These are phyloP conservation scores for Bucorvus abyssinicus DNA, from an alignment of 2,797 vertebrate genomes.

Conservation along the genomic window DNA sequence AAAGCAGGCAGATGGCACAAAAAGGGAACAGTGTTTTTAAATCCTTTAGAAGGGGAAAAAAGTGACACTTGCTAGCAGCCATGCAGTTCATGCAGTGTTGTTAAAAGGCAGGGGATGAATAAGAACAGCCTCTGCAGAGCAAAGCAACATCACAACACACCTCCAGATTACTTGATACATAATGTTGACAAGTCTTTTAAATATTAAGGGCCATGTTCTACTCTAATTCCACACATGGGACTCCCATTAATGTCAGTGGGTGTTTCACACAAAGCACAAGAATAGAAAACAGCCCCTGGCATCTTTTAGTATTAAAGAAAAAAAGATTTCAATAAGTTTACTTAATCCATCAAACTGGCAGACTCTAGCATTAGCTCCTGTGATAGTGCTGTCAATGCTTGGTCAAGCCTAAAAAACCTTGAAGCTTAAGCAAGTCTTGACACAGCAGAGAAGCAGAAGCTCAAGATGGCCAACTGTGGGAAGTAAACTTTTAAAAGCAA, in stretches of 20 bases:
- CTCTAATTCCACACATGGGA: constrained; percentile 26
- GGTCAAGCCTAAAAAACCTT: constrained; percentile 67
- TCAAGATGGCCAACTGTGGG: constrained; percentile 17
- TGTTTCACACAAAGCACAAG: constrained; percentile 18
- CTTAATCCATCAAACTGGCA: constrained; percentile 65
- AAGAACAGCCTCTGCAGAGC: neutral
- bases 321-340: constrained; percentile 64
- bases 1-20: neutral
- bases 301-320: constrained; percentile 49
- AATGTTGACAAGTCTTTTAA: constrained; percentile 46
- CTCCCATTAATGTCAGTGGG: constrained; percentile 55
- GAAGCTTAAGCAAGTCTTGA: constrained; percentile 66
- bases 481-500: constrained; percentile 50
- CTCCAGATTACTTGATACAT: constrained; percentile 27
- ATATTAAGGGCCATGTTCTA: constrained; percentile 46
- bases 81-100: neutral
- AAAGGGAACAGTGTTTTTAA: neutral
- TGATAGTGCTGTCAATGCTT: constrained; percentile 63
- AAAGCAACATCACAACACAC: neutral
- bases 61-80: neutral
- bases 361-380: constrained; percentile 48
- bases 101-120: neutral
- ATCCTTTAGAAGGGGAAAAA: neutral
- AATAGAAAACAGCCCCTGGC: constrained; percentile 42
- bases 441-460: constrained; percentile 40